Base-by-base conservation (phyloP, 64 coral and sea anemone genomes). In the Platygyra sinensis region DNA sequence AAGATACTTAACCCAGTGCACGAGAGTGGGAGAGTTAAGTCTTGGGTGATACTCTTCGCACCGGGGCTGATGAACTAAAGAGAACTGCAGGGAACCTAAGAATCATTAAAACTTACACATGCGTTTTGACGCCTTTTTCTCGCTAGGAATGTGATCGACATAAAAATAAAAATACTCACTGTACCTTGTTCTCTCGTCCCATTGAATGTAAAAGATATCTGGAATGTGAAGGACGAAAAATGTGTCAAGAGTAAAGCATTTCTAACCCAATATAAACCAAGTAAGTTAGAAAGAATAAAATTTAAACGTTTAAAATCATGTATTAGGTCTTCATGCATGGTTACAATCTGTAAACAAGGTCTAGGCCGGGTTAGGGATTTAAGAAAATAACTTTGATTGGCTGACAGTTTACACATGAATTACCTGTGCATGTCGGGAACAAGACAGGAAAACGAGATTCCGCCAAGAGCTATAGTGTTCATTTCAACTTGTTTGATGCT, bases 401-500 rank as follows among this genome's bases (percentile, higher is more conserved):
- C 10, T 13, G 15, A 57, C 54, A 57, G 54, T 57, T 57, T 14
- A 57, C 54, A 94, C 78, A 69, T 74, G 59, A 88, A 32, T 29
- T 89, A 90, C 73, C 85, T 91, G 69, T 92, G 81, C 61, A 91
- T 62, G 46, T 75, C 77, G 8, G 62, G 63, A 29, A 85, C 62
- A n/a, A 85, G 32, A 28, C 62, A 85, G 9, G 81, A 71, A 51
- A 85, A 85, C 16, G 86, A 86, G 4, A 96, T 60, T 52, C 94
- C 90, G 38, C 86, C 94, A 42, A 96, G 85, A 77, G 96, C 71
- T 72, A 98, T 98, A 28, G 96, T 95, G 88, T 98, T 98, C 29
- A 98, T 78, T 87, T 98, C 96, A 78, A 98, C 90, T 38, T 96
- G 95, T 11, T 96, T 96, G 9, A 96, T 96, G 32, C 10, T 27